A percentile compares a stretch with the other conserved stretches of the same genome.
phyloP scores from a whole-genome alignment of 1,140 invertebrate species.

The Drosophila santomea region DNA sequence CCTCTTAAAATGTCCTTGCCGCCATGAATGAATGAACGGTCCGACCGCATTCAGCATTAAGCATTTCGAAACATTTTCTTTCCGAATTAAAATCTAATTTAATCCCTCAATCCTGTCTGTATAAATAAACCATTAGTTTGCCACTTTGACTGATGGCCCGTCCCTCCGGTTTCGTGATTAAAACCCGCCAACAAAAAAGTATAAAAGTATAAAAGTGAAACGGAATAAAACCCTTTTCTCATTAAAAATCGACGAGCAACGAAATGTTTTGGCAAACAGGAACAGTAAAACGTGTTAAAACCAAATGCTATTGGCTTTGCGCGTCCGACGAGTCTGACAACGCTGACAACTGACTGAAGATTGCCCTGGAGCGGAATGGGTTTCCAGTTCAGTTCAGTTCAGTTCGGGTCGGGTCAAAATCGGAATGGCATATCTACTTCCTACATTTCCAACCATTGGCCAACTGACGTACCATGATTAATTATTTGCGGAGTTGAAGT shows the following conservation, averaged over 20 bases:
- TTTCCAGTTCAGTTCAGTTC: conserved; percentile 26
- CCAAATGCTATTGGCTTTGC: conserved; percentile 52
- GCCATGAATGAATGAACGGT: conserved; percentile 28
- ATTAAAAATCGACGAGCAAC: conserved; percentile 54
- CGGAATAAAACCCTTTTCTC: conserved; percentile 56
- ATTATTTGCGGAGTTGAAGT: conserved; percentile 55
- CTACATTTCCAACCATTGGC: conserved; percentile 26
- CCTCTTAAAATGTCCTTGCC: conserved; percentile 29
- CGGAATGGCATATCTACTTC: conserved; percentile 25
- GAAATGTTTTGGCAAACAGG: conserved; percentile 52
- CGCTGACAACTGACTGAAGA: conserved; percentile 55
- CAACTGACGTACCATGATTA: conserved; percentile 50
- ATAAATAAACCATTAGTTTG: conserved; percentile 55
- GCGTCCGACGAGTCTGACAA: conserved; percentile 36
- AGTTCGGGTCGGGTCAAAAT: conserved; percentile 11
- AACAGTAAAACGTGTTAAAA: conserved; percentile 56
- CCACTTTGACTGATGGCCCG: conserved; percentile 55
- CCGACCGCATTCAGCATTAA: conserved; percentile 39
- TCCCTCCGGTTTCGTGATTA: conserved; percentile 41
- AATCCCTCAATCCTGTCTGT: conserved; percentile 45
- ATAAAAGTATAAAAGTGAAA: not conserved
- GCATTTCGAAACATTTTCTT: conserved; percentile 40
- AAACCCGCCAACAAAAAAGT: conserved; percentile 6
- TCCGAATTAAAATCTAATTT: conserved; percentile 48
- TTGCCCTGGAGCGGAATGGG: conserved; percentile 27